A percentile compares a stretch with the other conserved stretches of the same genome.
phyloP scores from a whole-genome alignment of 2,113 vertebrate genomes.

The Xiphophorus couchianus region DNA sequence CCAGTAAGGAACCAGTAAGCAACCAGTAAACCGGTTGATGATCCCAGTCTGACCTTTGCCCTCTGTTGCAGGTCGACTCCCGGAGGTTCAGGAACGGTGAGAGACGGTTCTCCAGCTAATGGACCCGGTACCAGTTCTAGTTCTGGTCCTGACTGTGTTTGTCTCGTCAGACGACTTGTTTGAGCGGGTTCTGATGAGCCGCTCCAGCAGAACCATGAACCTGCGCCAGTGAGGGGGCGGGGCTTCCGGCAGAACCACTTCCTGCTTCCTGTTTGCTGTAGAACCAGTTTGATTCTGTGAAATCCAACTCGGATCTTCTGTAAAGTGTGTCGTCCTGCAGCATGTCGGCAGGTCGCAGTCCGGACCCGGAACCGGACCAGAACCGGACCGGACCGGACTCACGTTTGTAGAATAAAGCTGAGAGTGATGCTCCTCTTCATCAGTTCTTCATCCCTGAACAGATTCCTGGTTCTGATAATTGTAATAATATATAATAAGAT shows the following conservation, averaged over 20 bases:
- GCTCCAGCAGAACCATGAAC: constrained; percentile 73
- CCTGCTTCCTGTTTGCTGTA: constrained; percentile 6
- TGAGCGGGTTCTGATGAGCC: constrained; percentile 74
- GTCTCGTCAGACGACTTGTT: constrained; percentile 76
- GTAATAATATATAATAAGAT: too few species aligned
- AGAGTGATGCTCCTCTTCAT: constrained; percentile 1
- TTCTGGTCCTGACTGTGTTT: not conserved
- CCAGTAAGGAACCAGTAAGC: constrained; percentile 51
- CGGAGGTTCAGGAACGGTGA: constrained; percentile 74
- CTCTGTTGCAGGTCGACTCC: constrained; percentile 54
- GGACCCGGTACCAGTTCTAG: not conserved
- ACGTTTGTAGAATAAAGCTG: constrained; percentile 32
- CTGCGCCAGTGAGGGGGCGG: constrained; percentile 44
- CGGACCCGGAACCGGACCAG: not conserved
- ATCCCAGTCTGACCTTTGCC: not conserved
- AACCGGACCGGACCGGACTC: not conserved
- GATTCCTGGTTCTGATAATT: not conserved
- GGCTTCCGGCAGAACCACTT: not conserved
- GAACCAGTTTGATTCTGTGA: constrained; percentile 2
- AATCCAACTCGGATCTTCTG: constrained; percentile 3
- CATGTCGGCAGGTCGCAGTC: not conserved
- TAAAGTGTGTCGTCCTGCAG: constrained; percentile 27
- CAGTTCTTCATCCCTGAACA: not conserved
- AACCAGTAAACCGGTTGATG: too few species aligned
- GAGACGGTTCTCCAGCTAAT: not conserved